Evolutionary conservation across 2,888 invertebrate species (phyloP).

Genomic region (Strigamia maritima): DNA sequence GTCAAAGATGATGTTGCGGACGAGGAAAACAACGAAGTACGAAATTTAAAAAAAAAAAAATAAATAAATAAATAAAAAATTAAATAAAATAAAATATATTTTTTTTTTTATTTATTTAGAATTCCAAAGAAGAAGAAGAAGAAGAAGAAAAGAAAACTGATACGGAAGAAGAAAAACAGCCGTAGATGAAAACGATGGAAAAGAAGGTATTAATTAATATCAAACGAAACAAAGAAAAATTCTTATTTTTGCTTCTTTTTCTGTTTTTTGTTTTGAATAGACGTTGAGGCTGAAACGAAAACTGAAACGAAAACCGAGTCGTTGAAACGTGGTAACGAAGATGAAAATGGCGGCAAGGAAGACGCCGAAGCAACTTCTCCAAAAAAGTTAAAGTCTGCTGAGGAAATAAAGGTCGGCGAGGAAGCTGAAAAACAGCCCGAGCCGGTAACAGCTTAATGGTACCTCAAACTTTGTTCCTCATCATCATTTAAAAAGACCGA

Average conservation of each 20-base stretch:
- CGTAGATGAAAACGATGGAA: neutral
- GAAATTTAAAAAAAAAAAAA: no score
- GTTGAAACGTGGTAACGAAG: neutral
- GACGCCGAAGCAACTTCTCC: neutral
- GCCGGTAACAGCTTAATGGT: neutral
- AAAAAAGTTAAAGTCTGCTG: neutral
- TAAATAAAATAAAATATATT: neutral
- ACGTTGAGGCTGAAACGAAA: neutral
- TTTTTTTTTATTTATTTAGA: neutral
- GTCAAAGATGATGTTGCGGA: neutral
- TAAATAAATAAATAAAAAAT: neutral
- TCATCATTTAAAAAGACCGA: constrained; percentile 7
- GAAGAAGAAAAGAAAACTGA: neutral
- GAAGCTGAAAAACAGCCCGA: neutral
- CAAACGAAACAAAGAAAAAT: no score
- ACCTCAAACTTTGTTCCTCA: neutral
- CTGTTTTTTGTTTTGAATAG: neutral
- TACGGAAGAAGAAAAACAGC: neutral
- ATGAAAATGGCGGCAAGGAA: neutral
- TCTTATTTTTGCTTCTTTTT: neutral
- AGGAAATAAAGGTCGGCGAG: neutral
- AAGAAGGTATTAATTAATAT: no score
- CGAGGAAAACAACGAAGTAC: neutral
- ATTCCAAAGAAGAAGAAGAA: neutral
- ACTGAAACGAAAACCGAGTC: neutral